Percentiles rank a stretch among this genome's conserved stretches.
Conservation (phyloP, 2,888 invertebrate species). For the Platycnemis pennipes region DNA sequence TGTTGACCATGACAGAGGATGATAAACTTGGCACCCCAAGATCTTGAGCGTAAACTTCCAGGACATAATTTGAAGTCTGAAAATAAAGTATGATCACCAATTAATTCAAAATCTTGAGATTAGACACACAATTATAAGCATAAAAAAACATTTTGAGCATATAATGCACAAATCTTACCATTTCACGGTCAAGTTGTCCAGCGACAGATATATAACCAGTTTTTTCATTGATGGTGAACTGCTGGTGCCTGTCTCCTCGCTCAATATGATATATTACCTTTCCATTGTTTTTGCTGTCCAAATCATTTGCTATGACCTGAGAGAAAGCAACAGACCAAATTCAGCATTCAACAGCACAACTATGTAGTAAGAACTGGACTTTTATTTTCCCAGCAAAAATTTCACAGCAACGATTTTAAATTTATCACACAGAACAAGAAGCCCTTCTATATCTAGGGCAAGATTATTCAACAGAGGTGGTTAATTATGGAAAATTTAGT, state of each 20-base stretch:
- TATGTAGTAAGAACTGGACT: too few species aligned
- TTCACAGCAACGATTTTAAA: too few species aligned
- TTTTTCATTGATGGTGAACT: conserved; percentile 89
- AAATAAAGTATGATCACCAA: conserved; percentile 50
- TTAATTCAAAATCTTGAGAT: not conserved
- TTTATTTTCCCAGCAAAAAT: too few species aligned
- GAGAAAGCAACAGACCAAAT: conserved; percentile 71
- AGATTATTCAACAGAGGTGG: too few species aligned
- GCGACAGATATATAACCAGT: conserved; percentile 89
- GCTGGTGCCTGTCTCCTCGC: conserved; percentile 87
- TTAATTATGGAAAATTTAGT: too few species aligned
- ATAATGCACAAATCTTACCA: conserved; percentile 79
- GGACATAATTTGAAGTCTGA: conserved; percentile 84
- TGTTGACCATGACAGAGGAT: conserved; percentile 86
- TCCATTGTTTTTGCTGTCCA: conserved; percentile 91
- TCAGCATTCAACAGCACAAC: too few species aligned
- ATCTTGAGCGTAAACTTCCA: conserved; percentile 92
- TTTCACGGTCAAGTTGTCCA: conserved; percentile 90
- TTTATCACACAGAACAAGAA: too few species aligned
- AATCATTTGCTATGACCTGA: conserved; percentile 89
- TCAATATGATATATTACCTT: conserved; percentile 89
- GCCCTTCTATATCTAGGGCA: too few species aligned
- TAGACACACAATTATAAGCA: not conserved
- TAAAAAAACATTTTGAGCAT: conserved; percentile 33
- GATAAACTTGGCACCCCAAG: conserved; percentile 89